These are phyloP conservation scores for Cliona cf. orientalis DNA, from an alignment of 37 sponge, comb jelly and placozoan genomes.

Conservation along the genomic window DNA sequence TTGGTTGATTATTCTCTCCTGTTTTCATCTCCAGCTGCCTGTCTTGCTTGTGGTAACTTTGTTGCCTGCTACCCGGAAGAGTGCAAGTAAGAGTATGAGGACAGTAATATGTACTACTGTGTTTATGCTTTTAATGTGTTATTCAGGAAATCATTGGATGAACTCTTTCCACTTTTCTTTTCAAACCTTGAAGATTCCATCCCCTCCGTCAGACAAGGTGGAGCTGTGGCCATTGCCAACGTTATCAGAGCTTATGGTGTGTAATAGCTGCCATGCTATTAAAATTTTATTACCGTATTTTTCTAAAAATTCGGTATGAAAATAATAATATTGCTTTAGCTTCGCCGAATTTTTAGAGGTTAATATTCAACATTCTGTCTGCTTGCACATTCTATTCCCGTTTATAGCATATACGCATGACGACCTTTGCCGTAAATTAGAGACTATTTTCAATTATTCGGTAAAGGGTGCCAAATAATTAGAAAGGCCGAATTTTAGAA, in stretches of 20 bases:
- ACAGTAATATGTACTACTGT: background rate
- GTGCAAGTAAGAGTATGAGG: constrained; percentile 36
- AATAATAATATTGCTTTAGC: no score
- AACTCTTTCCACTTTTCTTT: constrained; percentile 78
- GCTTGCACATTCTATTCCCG: no score
- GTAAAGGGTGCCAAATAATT: no score
- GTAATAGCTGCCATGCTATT: background rate
- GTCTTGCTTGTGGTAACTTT: constrained; percentile 94
- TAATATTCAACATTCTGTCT: no score
- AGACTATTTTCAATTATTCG: no score
- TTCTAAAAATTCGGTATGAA: no score
- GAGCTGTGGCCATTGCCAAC: constrained; percentile 80
- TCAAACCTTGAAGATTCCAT: constrained; percentile 91
- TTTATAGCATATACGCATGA: no score
- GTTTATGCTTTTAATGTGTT: background rate
- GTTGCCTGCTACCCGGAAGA: constrained; percentile 87
- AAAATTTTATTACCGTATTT: no score
- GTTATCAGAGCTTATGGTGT: constrained; percentile 78
- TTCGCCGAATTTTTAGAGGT: no score
- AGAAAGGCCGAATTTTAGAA: no score
- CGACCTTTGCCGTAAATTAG: no score
- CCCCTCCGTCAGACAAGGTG: constrained; percentile 94
- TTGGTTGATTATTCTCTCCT: background rate
- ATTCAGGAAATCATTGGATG: constrained; percentile 32
- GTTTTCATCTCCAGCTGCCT: constrained; percentile 68